Conservation (phyloP, 2,113 vertebrate genomes). For the Corynorhinus townsendii region DNA sequence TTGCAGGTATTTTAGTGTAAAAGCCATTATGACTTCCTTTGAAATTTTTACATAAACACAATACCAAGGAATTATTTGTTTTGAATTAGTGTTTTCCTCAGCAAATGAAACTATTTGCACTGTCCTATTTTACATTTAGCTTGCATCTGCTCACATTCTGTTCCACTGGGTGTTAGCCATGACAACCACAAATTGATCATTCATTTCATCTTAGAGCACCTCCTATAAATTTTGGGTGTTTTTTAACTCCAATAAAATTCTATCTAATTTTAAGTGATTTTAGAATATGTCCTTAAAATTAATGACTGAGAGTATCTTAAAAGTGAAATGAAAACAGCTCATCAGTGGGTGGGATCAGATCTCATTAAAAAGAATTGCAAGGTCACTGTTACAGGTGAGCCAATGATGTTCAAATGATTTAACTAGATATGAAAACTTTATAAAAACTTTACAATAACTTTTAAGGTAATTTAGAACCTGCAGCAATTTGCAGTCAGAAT, state of each 20-base stretch:
- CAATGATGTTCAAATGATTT: neutral
- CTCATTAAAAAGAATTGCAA: neutral
- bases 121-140: neutral
- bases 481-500: neutral
- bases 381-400: neutral
- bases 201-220: neutral
- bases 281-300: neutral
- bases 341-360: neutral
- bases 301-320: neutral
- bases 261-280: neutral
- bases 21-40: neutral
- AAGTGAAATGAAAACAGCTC: conserved; percentile 8
- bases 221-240: neutral
- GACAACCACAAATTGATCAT: neutral
- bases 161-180: neutral
- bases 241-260: neutral
- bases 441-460: neutral
- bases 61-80: conserved; percentile 22
- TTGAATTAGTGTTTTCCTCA: conserved; percentile 22
- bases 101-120: neutral
- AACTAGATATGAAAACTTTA: neutral
- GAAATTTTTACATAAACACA: neutral
- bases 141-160: neutral
- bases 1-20: conserved; percentile 23
- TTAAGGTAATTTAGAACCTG: neutral